Percentiles rank a stretch among this genome's conserved stretches.
These are phyloP conservation scores for Rhineura floridana DNA, from an alignment of 2,113 vertebrate genomes.

Conservation along the genomic window DNA sequence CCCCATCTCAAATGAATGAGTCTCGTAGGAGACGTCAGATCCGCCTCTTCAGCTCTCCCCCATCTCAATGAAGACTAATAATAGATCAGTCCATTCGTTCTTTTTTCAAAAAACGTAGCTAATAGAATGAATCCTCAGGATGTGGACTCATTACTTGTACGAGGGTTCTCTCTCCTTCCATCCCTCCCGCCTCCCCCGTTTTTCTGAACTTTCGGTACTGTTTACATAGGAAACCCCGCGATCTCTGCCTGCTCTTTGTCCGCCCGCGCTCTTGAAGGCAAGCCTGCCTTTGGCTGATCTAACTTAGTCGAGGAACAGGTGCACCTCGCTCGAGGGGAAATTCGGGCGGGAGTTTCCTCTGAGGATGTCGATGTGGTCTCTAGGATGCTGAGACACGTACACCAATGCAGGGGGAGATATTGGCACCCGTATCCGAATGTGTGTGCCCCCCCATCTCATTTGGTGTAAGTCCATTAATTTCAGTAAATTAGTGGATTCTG, in stretches of 20 bases:
- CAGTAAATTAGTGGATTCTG: not conserved
- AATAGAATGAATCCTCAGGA: not conserved
- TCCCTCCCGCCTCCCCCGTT: no score
- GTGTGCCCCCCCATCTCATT: not conserved
- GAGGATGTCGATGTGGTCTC: not conserved
- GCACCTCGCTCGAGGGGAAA: rapidly evolving
- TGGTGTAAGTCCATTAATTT: not conserved
- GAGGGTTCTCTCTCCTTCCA: no score
- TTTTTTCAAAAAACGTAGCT: not conserved
- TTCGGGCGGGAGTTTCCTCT: not conserved
- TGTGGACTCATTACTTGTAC: not conserved
- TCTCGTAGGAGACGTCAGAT: not conserved
- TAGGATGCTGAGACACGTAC: not conserved
- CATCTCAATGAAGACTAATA: not conserved
- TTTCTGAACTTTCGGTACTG: not conserved
- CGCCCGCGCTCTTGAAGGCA: not conserved
- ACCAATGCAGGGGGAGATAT: not conserved
- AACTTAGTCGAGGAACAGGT: not conserved
- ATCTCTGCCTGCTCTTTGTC: rapidly evolving
- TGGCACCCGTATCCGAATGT: not conserved
- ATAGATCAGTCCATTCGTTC: not conserved
- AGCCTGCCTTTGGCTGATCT: not conserved
- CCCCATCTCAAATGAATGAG: not conserved
- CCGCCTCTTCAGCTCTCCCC: not conserved
- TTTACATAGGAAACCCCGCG: not conserved